Evolutionary conservation across 1,140 invertebrate genomes (phyloP).

Genomic region (Bombus impatiens): DNA sequence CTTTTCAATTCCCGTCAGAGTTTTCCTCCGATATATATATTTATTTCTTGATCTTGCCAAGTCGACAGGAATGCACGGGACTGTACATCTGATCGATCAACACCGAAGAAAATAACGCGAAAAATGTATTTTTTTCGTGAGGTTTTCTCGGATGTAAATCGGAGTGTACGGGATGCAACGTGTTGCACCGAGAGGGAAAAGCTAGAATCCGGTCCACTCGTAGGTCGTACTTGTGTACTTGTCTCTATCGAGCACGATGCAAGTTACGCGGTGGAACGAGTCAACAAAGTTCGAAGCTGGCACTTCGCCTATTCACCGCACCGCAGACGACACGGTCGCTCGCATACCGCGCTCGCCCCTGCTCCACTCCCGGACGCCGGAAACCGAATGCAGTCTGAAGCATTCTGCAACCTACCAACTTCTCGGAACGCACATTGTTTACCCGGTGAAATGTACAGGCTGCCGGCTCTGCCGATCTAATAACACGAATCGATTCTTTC

Average conservation of each 20-base stretch:
- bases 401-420: slow-evolving; percentile 2
- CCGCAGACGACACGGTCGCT: slow-evolving; percentile 30
- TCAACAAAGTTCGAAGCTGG: slow-evolving; percentile 52
- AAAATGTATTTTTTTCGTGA: too few species aligned
- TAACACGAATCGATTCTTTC: neutral
- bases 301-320: slow-evolving; percentile 43
- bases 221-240: neutral
- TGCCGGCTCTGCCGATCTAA: neutral
- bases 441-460: neutral
- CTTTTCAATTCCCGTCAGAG: neutral
- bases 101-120: too few species aligned
- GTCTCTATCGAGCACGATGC: slow-evolving; percentile 14
- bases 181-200: neutral
- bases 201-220: neutral
- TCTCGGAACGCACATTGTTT: slow-evolving; percentile 20
- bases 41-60: neutral
- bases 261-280: slow-evolving; percentile 31
- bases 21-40: neutral
- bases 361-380: slow-evolving; percentile 7
- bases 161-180: too few species aligned
- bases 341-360: neutral
- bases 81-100: too few species aligned
- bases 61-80: neutral
- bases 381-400: slow-evolving; percentile 40
- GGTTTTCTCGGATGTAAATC: too few species aligned